Conservation (phyloP, 2,888 invertebrate species). For the Leptodirus hochenwartii region DNA sequence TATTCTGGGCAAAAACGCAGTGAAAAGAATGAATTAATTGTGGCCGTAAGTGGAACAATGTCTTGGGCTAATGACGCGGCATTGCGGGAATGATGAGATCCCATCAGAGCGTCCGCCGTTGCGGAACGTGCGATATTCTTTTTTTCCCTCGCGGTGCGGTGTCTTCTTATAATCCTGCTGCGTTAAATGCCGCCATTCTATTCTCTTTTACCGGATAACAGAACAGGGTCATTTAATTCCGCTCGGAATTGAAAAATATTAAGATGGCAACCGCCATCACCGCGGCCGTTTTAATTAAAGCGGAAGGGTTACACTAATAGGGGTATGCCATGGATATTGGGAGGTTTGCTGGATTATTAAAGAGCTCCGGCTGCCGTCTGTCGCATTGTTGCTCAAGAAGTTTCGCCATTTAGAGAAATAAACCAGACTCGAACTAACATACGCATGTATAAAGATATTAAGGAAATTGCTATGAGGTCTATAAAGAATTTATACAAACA, state of each 20-base stretch:
- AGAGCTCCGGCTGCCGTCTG: no score
- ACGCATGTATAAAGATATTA: no score
- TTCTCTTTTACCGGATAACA: conserved; percentile 3
- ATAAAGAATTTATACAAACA: no score
- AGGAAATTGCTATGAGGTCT: no score
- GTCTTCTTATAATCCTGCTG: no score
- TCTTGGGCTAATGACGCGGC: conserved; percentile 24
- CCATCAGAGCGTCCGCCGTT: conserved; percentile 3
- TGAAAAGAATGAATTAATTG: no score
- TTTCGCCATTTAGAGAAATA: conserved; percentile 17
- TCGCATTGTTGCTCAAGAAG: conserved; percentile 12
- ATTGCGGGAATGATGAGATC: conserved; percentile 12
- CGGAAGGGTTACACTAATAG: conserved; percentile 20
- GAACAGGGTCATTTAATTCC: conserved; percentile 22
- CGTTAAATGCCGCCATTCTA: conserved; percentile 7
- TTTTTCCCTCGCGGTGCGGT: no score
- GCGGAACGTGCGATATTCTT: conserved; percentile 18
- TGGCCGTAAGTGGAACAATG: conserved; percentile 25
- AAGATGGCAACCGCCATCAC: no score
- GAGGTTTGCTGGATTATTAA: conserved; percentile 12
- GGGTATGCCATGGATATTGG: conserved; percentile 16
- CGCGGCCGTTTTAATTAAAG: conserved; percentile 27
- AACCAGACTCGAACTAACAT: no score
- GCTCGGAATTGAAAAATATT: conserved; percentile 26
- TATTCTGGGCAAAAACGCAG: no score